Base-by-base conservation (phyloP, 1,140 invertebrate species). In the Achroia grisella region DNA sequence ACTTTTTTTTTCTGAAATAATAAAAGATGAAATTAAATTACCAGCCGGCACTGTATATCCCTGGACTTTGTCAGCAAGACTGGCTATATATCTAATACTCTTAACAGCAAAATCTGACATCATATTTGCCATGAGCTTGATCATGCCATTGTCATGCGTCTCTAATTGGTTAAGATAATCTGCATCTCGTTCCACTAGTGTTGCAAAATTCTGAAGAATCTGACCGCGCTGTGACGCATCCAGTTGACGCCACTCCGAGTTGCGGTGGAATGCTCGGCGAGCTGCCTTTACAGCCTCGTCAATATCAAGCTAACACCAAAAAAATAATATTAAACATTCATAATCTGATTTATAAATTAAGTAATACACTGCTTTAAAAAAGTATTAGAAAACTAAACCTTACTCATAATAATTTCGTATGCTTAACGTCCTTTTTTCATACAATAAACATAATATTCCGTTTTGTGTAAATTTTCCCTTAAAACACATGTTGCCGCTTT, bases 21-120 rank as follows among this genome's bases (percentile, higher is more conserved):
- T 3, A 23, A 23, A 23, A 3, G 6, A 23, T 2, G 6, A 23
- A 23, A 23, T 3, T 3, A 23, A 23, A 23, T 62, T 78, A 93
- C 93, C 92, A 41, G 91, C 86, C 15, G 96, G 95, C 63, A 98
- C 93, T 4, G 94, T 96, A 56, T 93, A 92, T 28, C 97, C 97
- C 65, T 94, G 91, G 65, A 95, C 93, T 86, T 98, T 98, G 74
- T 98, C 96, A 45, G 93, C 91, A 90, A 92, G 96, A 28, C 97
- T 97, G 58, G 95, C 97, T 85, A 95, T 96, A 74, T 98, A 98
- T 56, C 93, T 88, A 39, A 95, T 80, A 27, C 86, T 89, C 39
- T 89, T 86, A 27, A 93, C 85, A 4, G 90, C 85, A 39, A 83
- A 85, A 12, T 88, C 72, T 28, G 97, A 86, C 75, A 97, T 94